Evolutionary conservation across 2,888 invertebrate genomes (phyloP), one percentile per base, ranked within the genome.

Genomic region (Perdita meconis): DNA sequence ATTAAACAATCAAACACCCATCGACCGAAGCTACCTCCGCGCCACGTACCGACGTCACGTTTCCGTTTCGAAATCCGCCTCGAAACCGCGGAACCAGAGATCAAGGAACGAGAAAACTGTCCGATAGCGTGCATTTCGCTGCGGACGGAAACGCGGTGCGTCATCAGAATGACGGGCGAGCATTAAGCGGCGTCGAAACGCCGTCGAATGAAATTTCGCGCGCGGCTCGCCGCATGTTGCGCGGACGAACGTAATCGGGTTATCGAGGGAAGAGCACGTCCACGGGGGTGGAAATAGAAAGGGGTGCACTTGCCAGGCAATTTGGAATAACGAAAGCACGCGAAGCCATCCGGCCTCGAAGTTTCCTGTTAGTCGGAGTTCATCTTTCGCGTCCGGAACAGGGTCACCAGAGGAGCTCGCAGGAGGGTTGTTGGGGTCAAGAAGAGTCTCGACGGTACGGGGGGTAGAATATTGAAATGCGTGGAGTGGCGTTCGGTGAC

Each of bases 391-490:
- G n/a, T n/a, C n/a, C n/a, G n/a, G n/a, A n/a, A n/a, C n/a, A 30
- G 47, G 38, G 50, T 64, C 13, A 55, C 64, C 42, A 64, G 55
- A n/a, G 56, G 47, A 6, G 30, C 4, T 2, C 19, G 2, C 12
- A 5, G 8, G 22, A 12, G 38, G 55, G 42, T 53, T n/a, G n/a
- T n/a, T n/a, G n/a, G 61, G 80, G 71, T 72, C 57, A 67, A 34
- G 68, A 65, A 40, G 55, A 38, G 50, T 26, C n/a, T 0, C 22
- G n/a, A n/a, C 38, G 56, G 70, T 51, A n/a, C n/a, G n/a, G 55
- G 16, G 34, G 50, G 19, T 72, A 78, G 71, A 78, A 78, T 81
- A 76, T 71, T 47, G 72, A 80, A 72, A 78, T 44, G 69, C 66
- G 64, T 59, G 50, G 36, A 40, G 53, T 57, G 69, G 71, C 64